A percentile compares a stretch with the other conserved stretches of the same genome.
phyloP scores from a whole-genome alignment of 1,140 invertebrate genomes.

The Heliconius melpomene region DNA sequence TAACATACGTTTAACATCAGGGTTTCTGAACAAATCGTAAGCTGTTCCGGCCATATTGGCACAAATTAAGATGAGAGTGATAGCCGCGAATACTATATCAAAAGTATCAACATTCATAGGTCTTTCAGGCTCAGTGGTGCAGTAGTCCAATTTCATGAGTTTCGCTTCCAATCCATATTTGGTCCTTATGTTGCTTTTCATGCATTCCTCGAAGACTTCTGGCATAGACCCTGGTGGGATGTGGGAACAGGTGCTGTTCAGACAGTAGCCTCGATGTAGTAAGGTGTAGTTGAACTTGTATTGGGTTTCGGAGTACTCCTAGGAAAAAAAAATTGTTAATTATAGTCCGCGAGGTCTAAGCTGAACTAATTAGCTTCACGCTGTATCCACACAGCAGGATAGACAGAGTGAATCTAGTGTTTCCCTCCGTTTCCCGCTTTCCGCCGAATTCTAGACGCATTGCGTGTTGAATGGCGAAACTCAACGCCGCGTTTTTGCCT shows the following conservation, averaged over 20 bases:
- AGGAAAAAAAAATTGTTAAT: not conserved
- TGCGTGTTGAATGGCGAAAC: too few relatives aligned
- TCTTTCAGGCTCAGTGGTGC: conserved; percentile 23
- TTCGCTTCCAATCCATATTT: conserved; percentile 43
- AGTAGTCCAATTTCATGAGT: conserved; percentile 44
- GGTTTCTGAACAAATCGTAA: conserved; percentile 48
- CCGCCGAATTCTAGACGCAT: too few relatives aligned
- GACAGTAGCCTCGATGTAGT: conserved; percentile 57
- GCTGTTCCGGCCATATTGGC: conserved; percentile 49
- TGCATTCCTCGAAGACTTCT: conserved; percentile 46
- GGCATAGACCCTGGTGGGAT: conserved; percentile 9
- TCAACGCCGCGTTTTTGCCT: too few relatives aligned
- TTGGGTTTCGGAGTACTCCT: conserved; percentile 47
- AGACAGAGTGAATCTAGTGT: not conserved
- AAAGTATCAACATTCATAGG: conserved; percentile 33
- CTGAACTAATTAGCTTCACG: too few relatives aligned
- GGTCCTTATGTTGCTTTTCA: conserved; percentile 40
- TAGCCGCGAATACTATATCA: conserved; percentile 41
- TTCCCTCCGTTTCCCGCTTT: too few relatives aligned
- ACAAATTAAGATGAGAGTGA: conserved; percentile 40
- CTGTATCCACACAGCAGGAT: not conserved
- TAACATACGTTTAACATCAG: conserved; percentile 51
- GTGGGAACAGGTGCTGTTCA: conserved; percentile 46
- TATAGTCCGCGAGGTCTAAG: not conserved
- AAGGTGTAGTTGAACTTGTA: conserved; percentile 54